A percentile compares a stretch with the other conserved stretches of the same genome.
These are phyloP conservation scores for Clarias gariepinus DNA, from an alignment of 2,113 vertebrate species.

Conservation along the genomic window DNA sequence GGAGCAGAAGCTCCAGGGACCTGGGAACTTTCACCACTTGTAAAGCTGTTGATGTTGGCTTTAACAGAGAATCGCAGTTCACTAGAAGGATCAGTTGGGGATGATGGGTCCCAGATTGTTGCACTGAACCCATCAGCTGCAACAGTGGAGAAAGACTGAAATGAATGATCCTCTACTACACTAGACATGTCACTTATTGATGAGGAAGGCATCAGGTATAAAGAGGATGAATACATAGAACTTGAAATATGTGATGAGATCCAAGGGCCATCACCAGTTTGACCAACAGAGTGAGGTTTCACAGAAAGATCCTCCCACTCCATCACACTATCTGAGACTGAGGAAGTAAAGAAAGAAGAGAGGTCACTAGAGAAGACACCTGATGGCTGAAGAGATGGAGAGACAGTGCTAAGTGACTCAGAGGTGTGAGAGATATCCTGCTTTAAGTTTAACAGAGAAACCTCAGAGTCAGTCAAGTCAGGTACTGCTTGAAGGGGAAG, in stretches of 20 bases:
- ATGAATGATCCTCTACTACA: constrained; percentile 58
- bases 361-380: constrained; percentile 73
- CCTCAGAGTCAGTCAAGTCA: constrained; percentile 66
- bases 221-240: constrained; percentile 60
- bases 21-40: constrained; percentile 35
- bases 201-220: constrained; percentile 55
- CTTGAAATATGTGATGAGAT: constrained; percentile 41
- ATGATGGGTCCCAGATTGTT: constrained; percentile 48
- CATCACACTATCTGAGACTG: constrained; percentile 66
- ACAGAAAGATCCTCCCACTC: constrained; percentile 57
- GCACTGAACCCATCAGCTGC: constrained; percentile 57
- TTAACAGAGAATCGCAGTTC: constrained; percentile 74
- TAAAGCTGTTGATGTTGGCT: constrained; percentile 65
- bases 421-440: constrained; percentile 63
- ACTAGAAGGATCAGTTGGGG: constrained; percentile 64
- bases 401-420: constrained; percentile 67
- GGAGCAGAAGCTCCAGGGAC: constrained; percentile 52
- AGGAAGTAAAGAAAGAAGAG: constrained; percentile 69
- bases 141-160: constrained; percentile 72
- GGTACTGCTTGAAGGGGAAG: constrained; percentile 73
- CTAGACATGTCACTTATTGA: constrained; percentile 53
- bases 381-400: constrained; percentile 75
- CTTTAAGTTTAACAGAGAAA: constrained; percentile 68
- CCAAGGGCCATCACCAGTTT: constrained; percentile 56
- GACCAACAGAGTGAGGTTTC: constrained; percentile 45